A percentile compares a stretch with the other conserved stretches of the same genome.
phyloP scores from a whole-genome alignment of 2,113 vertebrate genomes.

The Odontophorus gujanensis region DNA sequence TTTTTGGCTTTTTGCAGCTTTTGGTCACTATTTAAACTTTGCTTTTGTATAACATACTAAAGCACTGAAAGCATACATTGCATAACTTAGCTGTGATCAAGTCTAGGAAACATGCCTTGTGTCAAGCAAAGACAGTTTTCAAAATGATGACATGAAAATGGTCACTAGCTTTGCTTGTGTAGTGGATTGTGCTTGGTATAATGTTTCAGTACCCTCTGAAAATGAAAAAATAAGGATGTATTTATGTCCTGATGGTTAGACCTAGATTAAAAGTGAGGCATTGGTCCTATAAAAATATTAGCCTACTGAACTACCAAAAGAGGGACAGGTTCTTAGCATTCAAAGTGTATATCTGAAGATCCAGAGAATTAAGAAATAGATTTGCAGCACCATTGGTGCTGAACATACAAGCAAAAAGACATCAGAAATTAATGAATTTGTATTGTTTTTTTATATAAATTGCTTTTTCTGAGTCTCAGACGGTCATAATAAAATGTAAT shows the following conservation, averaged over 20 bases:
- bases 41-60: slow-evolving; percentile 78
- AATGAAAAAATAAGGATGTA: not conserved
- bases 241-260: not conserved
- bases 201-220: not conserved
- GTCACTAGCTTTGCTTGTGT: not conserved
- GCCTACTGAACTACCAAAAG: not conserved
- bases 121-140: slow-evolving; percentile 67
- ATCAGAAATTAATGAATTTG: not conserved
- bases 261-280: not conserved
- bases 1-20: slow-evolving; percentile 83
- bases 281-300: not conserved
- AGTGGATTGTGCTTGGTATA: slow-evolving; percentile 5
- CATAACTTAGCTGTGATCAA: slow-evolving; percentile 75
- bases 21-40: slow-evolving; percentile 69
- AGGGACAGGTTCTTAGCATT: not conserved
- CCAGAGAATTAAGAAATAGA: not conserved
- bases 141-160: slow-evolving; percentile 32
- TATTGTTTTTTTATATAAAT: not conserved
- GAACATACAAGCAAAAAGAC: not conserved
- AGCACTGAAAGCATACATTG: slow-evolving; percentile 58
- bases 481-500: not conserved
- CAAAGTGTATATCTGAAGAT: not conserved
- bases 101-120: slow-evolving; percentile 83
- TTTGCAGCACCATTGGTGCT: not conserved
- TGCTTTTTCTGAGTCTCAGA: not conserved